phyloP scores from a whole-genome alignment of 1,140 invertebrate genomes.

The Brachionus koreanus region DNA sequence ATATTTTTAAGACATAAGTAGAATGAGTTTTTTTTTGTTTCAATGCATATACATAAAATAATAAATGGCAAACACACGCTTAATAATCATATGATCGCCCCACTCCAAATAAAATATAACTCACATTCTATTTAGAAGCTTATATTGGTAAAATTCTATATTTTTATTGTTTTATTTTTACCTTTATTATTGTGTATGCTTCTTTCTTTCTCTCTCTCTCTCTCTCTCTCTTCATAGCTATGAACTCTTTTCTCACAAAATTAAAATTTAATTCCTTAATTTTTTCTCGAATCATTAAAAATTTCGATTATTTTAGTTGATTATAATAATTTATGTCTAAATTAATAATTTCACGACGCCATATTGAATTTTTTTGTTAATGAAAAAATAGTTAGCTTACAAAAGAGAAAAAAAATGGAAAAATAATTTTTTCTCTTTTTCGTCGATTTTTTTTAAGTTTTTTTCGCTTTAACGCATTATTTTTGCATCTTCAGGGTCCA shows the following conservation, averaged over 20 bases:
- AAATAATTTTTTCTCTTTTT: slow-evolving; percentile 30
- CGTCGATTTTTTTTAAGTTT: slow-evolving; percentile 26
- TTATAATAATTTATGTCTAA: slow-evolving; percentile 13
- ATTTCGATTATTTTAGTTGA: slow-evolving; percentile 11
- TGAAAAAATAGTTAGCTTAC: slow-evolving; percentile 38
- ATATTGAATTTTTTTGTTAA: slow-evolving; percentile 39
- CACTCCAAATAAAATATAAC: background rate
- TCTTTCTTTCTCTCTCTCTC: background rate
- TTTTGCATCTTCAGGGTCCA: background rate
- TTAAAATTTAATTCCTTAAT: background rate
- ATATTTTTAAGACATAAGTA: background rate
- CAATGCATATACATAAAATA: background rate
- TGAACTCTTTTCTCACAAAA: slow-evolving; percentile 13
- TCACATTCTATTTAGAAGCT: background rate
- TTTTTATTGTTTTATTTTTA: slow-evolving; percentile 1
- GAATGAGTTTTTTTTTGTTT: background rate
- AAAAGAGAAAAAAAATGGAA: slow-evolving; percentile 22
- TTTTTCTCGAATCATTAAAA: slow-evolving; percentile 27
- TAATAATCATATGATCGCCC: slow-evolving; percentile 12
- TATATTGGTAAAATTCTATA: background rate
- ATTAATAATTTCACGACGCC: slow-evolving; percentile 27
- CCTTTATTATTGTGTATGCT: background rate
- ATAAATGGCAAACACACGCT: background rate
- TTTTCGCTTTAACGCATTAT: background rate
- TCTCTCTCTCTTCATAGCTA: background rate